A percentile compares a stretch with the other conserved stretches of the same genome.
Evolutionary conservation across 2,797 vertebrate species (phyloP).

Genomic region (Molothrus aeneus): DNA sequence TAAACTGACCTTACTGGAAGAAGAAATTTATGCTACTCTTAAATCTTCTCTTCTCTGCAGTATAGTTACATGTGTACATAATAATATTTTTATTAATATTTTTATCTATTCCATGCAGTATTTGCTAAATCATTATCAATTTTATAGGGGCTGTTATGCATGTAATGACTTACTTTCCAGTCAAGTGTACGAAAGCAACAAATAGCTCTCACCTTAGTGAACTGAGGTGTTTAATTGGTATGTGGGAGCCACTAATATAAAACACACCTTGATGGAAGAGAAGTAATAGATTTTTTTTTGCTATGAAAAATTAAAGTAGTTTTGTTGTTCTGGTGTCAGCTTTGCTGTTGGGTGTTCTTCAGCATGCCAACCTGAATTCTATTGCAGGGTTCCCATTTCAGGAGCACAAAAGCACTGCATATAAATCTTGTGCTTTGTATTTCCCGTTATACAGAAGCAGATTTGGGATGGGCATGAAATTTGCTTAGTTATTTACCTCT

Average conservation of each 20-base stretch:
- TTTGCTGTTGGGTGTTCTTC: not conserved
- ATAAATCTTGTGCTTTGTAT: not conserved
- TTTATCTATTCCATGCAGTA: conserved; percentile 40
- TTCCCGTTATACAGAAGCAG: not conserved
- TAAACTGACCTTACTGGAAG: not conserved
- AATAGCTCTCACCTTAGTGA: not conserved
- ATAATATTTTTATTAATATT: conserved; percentile 35
- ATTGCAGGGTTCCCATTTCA: not conserved
- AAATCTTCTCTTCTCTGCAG: conserved; percentile 20
- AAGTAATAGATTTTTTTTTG: conserved; percentile 5
- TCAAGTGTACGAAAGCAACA: not conserved
- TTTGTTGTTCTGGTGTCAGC: not conserved
- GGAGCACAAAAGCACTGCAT: not conserved
- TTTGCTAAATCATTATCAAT: conserved; percentile 3
- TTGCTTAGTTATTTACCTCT: not conserved
- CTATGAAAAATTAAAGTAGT: not conserved
- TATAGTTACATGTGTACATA: not conserved
- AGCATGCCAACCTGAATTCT: not conserved
- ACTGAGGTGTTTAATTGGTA: conserved; percentile 39
- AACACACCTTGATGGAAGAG: not conserved
- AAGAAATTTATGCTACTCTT: not conserved
- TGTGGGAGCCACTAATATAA: conserved; percentile 1
- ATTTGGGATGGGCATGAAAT: not conserved
- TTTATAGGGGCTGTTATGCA: conserved; percentile 13
- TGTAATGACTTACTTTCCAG: not conserved